Percentiles rank a stretch among this genome's conserved stretches.
These are phyloP conservation scores for Solea solea DNA, from an alignment of 2,113 vertebrate species.

Conservation along the genomic window DNA sequence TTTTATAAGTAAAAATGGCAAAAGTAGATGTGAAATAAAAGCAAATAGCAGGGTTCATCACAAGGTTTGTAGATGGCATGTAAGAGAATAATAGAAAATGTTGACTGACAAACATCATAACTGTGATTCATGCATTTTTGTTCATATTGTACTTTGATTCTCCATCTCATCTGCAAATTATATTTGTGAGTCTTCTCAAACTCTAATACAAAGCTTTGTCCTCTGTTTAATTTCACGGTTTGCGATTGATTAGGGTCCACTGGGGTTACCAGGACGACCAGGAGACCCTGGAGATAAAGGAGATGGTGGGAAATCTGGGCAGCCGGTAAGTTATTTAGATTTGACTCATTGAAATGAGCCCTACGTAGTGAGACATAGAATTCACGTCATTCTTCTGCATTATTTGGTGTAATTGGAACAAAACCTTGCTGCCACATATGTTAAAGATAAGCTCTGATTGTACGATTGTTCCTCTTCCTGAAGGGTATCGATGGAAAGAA, in stretches of 20 bases:
- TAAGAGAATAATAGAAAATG: too few species aligned
- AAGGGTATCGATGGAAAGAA: conserved; percentile 83
- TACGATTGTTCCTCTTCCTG: not conserved
- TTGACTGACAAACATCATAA: too few species aligned
- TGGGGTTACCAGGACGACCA: conserved; percentile 85
- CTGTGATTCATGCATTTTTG: too few species aligned
- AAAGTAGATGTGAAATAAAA: too few species aligned
- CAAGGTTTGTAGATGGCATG: too few species aligned
- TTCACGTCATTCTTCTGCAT: not conserved
- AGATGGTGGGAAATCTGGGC: conserved; percentile 79
- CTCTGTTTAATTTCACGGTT: not conserved
- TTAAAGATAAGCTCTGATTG: conserved; percentile 9
- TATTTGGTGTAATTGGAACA: not conserved
- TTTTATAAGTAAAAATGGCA: not conserved
- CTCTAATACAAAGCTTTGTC: not conserved
- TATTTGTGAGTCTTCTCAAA: not conserved
- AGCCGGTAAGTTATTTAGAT: conserved; percentile 58
- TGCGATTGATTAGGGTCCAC: conserved; percentile 78
- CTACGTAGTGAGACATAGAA: not conserved
- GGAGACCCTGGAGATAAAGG: conserved; percentile 86
- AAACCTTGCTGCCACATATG: not conserved
- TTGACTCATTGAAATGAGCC: not conserved
- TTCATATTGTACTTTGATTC: too few species aligned
- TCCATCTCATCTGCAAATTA: not conserved
- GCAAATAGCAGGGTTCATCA: too few species aligned